Evolutionary conservation across 1,140 invertebrate species (phyloP).

Genomic region (Drosophila lini): DNA sequence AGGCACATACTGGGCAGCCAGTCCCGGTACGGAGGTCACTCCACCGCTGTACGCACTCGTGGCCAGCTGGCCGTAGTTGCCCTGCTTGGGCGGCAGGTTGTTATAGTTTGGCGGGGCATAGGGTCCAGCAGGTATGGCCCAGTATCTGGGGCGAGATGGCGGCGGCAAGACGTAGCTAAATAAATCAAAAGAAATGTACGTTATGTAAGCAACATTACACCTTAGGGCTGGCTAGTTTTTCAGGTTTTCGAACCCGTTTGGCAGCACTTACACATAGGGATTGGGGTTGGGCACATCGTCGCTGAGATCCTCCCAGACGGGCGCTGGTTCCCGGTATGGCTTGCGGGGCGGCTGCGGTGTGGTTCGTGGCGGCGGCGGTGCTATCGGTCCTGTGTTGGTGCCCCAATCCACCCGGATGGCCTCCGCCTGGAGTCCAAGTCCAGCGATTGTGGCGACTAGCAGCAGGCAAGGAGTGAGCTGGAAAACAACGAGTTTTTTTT

Average conservation of each 20-base stretch:
- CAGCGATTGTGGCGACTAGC: slow-evolving; percentile 73
- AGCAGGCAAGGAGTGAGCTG: slow-evolving; percentile 70
- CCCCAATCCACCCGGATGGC: slow-evolving; percentile 84
- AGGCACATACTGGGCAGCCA: slow-evolving; percentile 78
- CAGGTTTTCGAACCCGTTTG: slow-evolving; percentile 22
- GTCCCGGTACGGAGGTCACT: slow-evolving; percentile 42
- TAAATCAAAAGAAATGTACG: neutral
- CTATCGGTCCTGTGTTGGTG: slow-evolving; percentile 86
- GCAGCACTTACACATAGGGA: slow-evolving; percentile 85
- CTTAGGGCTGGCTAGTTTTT: slow-evolving; percentile 28
- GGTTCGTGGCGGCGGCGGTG: slow-evolving; percentile 85
- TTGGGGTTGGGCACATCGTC: slow-evolving; percentile 86
- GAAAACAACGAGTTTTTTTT: slow-evolving; percentile 22
- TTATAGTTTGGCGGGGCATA: slow-evolving; percentile 67
- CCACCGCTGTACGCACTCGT: slow-evolving; percentile 27
- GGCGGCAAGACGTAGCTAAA: slow-evolving; percentile 80
- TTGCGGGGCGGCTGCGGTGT: slow-evolving; percentile 84
- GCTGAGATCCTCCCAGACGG: slow-evolving; percentile 86
- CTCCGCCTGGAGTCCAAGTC: slow-evolving; percentile 49
- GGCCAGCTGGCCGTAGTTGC: slow-evolving; percentile 44
- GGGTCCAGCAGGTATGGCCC: slow-evolving; percentile 65
- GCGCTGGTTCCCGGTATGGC: slow-evolving; percentile 85
- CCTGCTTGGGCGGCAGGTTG: slow-evolving; percentile 60
- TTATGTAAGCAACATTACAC: slow-evolving; percentile 11
- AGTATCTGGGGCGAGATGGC: slow-evolving; percentile 77